A percentile compares a stretch with the other conserved stretches of the same genome.
phyloP scores from a whole-genome alignment of 2,113 vertebrate genomes.

The Urocitellus parryii region DNA sequence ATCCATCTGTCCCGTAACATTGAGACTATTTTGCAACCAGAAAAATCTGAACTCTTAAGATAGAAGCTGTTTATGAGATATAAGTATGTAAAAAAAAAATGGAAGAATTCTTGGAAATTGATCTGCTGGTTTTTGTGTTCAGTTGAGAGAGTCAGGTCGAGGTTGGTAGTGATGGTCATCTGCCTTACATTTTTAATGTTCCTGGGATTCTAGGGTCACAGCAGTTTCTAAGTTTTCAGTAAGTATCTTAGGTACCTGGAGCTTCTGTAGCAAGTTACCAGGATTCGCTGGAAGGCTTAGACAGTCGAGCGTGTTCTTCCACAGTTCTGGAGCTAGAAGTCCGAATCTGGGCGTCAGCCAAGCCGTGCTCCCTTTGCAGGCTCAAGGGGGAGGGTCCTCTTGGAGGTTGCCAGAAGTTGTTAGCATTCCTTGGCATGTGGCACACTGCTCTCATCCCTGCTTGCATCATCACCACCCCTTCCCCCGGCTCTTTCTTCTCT shows the following conservation, averaged over 20 bases:
- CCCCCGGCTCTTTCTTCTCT: neutral
- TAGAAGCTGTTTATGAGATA: neutral
- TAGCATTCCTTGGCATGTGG: neutral
- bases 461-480: neutral
- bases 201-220: neutral
- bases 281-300: neutral
- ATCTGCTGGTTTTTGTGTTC: neutral
- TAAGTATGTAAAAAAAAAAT: neutral
- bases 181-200: neutral
- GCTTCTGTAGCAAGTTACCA: neutral
- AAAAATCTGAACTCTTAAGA: neutral
- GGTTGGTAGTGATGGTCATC: neutral
- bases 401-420: neutral
- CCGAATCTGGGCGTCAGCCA: neutral
- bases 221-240: neutral
- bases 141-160: neutral
- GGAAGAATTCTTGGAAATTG: neutral
- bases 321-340: neutral
- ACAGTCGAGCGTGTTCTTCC: neutral
- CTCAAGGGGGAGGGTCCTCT: too few species aligned
- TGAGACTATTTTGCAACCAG: neutral
- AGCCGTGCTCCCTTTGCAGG: fast-evolving
- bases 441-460: neutral
- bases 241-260: neutral
- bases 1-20: neutral